phyloP scores from a whole-genome alignment of 1,140 invertebrate species.

The Ceratina japonica region DNA sequence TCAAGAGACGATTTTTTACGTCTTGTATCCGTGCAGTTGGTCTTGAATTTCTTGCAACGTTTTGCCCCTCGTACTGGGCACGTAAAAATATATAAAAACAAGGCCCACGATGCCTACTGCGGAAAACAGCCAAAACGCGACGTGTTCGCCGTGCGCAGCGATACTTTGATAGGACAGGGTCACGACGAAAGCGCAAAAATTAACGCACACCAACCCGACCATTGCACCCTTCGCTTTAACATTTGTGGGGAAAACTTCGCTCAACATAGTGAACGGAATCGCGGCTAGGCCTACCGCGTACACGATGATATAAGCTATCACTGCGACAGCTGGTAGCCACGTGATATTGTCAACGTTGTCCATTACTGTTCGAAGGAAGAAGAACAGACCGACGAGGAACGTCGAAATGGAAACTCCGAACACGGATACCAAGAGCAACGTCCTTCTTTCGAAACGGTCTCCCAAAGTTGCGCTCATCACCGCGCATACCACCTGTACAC shows the following conservation, averaged over 20 bases:
- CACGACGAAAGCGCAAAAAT: constrained; percentile 80
- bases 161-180: constrained; percentile 85
- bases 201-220: constrained; percentile 84
- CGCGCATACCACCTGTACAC: constrained; percentile 82
- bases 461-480: constrained; percentile 82
- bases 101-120: constrained; percentile 82
- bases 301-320: constrained; percentile 83
- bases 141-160: constrained; percentile 81
- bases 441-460: constrained; percentile 84
- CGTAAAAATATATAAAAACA: constrained; percentile 82
- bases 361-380: constrained; percentile 79
- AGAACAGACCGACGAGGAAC: constrained; percentile 77
- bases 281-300: constrained; percentile 85
- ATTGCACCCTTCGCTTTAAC: constrained; percentile 84
- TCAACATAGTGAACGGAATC: constrained; percentile 85
- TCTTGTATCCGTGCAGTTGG: constrained; percentile 52
- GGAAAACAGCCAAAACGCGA: constrained; percentile 87
- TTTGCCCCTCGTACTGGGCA: constrained; percentile 90
- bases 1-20: not conserved
- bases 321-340: constrained; percentile 82
- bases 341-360: constrained; percentile 74
- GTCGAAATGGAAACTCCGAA: constrained; percentile 78
- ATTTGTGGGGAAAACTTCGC: constrained; percentile 86
- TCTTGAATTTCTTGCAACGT: constrained; percentile 83
- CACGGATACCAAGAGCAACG: constrained; percentile 82